Evolutionary conservation across 2,888 invertebrate species (phyloP).

Genomic region (Conchocele bisecta): DNA sequence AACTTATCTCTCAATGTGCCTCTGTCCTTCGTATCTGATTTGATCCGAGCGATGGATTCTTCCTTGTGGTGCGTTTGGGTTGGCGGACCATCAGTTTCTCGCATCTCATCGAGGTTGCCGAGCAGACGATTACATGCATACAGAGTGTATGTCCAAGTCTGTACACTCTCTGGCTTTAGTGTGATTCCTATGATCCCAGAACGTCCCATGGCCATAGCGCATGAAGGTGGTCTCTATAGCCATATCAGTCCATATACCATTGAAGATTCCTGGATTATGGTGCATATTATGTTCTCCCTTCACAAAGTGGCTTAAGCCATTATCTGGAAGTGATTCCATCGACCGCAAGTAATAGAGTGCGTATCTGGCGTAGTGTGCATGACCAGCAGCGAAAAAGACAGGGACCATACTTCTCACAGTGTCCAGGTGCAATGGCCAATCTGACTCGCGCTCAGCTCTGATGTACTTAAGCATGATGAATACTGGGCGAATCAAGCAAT

Average conservation of each 20-base stretch:
- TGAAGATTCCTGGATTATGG: constrained; percentile 58
- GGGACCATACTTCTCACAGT: constrained; percentile 54
- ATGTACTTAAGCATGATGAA: constrained; percentile 56
- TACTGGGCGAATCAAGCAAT: constrained; percentile 51
- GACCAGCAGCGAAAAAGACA: constrained; percentile 62
- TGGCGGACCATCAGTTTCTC: neutral
- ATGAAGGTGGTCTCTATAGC: constrained; percentile 67
- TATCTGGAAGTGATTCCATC: constrained; percentile 42
- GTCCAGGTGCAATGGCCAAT: constrained; percentile 56
- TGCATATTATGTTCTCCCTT: constrained; percentile 61
- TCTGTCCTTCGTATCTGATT: constrained; percentile 23
- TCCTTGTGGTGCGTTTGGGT: constrained; percentile 13
- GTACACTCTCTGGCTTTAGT: constrained; percentile 50
- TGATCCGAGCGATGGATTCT: constrained; percentile 8
- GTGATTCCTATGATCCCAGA: constrained; percentile 63
- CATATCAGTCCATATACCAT: constrained; percentile 66
- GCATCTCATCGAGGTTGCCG: constrained; percentile 28
- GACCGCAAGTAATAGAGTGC: constrained; percentile 57
- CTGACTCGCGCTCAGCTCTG: constrained; percentile 55
- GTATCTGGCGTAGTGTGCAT: constrained; percentile 60
- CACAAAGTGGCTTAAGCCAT: constrained; percentile 38
- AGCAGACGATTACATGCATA: constrained; percentile 37
- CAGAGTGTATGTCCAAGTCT: constrained; percentile 58
- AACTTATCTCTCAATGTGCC: constrained; percentile 19
- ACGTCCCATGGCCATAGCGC: constrained; percentile 63